phyloP scores from a whole-genome alignment of 1,140 invertebrate species.

The Campoletis sonorensis region DNA sequence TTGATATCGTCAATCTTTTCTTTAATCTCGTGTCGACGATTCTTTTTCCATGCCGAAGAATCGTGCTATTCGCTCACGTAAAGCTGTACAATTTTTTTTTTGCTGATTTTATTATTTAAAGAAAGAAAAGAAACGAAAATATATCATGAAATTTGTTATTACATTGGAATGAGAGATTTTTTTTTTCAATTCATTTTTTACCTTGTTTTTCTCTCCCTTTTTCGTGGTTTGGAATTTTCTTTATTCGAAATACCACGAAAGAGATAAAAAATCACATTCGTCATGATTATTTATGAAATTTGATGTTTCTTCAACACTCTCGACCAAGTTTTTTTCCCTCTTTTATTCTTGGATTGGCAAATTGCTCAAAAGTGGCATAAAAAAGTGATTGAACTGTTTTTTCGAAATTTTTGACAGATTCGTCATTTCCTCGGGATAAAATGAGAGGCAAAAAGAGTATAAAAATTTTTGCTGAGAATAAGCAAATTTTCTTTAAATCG shows the following conservation, averaged over 20 bases:
- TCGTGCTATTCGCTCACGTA: conserved; percentile 26
- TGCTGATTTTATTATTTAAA: conserved; percentile 6
- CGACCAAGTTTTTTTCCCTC: background rate
- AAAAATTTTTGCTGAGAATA: background rate
- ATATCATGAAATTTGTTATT: conserved; percentile 21
- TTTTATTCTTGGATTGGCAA: conserved; percentile 26
- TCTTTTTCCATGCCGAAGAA: background rate
- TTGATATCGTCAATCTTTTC: too few relatives aligned
- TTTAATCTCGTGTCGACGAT: background rate
- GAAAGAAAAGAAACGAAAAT: background rate
- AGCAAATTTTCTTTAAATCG: background rate
- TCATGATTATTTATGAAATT: background rate
- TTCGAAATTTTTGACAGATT: background rate
- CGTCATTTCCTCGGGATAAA: conserved; percentile 1
- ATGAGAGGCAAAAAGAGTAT: background rate
- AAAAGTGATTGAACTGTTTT: background rate
- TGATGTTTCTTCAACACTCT: conserved; percentile 16
- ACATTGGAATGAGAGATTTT: too few relatives aligned
- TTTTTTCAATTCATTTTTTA: too few relatives aligned
- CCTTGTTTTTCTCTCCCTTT: too few relatives aligned
- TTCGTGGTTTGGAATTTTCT: too few relatives aligned
- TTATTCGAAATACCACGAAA: too few relatives aligned
- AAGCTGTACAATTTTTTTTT: conserved; percentile 24
- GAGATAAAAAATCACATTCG: too few relatives aligned
- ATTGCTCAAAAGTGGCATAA: conserved; percentile 20